Conservation (phyloP, 2,113 vertebrate genomes). For the Phalacrocorax brasilianus region DNA sequence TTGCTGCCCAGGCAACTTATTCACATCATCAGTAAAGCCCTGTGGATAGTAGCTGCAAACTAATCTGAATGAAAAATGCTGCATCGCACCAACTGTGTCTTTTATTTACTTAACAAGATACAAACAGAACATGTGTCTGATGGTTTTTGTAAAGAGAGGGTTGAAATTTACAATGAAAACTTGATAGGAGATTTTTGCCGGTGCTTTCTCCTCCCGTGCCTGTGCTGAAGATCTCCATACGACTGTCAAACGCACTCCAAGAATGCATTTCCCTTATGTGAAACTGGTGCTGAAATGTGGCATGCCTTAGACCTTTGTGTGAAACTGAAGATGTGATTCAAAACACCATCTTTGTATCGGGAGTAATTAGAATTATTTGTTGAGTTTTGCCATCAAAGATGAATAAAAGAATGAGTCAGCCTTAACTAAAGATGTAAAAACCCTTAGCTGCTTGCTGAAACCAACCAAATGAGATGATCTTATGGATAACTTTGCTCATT, state of each 20-base stretch:
- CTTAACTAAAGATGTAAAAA: background rate
- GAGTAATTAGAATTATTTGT: background rate
- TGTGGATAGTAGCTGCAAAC: background rate
- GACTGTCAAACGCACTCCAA: background rate
- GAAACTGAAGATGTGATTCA: background rate
- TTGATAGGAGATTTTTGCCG: background rate
- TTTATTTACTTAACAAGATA: background rate
- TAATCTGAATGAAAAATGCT: background rate
- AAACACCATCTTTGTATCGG: background rate
- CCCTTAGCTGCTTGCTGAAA: background rate
- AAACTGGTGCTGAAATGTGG: background rate
- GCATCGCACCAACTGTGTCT: background rate
- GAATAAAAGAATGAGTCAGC: background rate
- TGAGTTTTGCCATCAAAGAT: background rate
- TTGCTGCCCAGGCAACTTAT: conserved; percentile 35
- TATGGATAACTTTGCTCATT: background rate
- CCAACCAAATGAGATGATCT: background rate
- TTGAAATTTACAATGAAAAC: background rate
- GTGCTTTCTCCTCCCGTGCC: background rate
- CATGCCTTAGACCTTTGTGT: background rate
- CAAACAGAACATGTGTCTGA: background rate
- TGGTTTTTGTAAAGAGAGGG: background rate
- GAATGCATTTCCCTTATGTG: background rate
- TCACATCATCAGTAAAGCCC: background rate
- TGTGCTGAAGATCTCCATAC: background rate